Base-by-base conservation (phyloP, 1,140 invertebrate species). In the Caenorhabditis inopinata region DNA sequence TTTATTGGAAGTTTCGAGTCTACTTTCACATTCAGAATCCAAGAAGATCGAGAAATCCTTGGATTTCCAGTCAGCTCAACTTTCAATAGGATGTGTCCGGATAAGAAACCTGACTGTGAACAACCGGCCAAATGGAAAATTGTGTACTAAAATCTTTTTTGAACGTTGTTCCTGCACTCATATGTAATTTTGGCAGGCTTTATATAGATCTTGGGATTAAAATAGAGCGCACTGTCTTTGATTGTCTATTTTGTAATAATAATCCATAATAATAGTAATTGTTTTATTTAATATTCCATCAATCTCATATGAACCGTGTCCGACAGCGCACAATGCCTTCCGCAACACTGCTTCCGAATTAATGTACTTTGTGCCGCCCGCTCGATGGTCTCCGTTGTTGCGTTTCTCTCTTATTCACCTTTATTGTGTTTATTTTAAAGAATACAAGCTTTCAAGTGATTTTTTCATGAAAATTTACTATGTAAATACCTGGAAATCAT, bases 11-110 rank as follows among this genome's bases (percentile, higher is more conserved):
- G 94, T 0, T 91, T 93, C 87, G 94, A 95, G 87, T 98, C 96
- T 82, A 98, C 96, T 27, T 98, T 97, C 90, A 94, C 95, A 14
- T 96, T 94, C 88, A 91, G 96, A 74, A 98, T 98, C 82, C 95
- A 97, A 91, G 96, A 98, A 89, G 96, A 98, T 88, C 91, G 96
- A 51, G 96, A 98, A 90, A 96, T 98, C 81, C 88, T 97, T 21
- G 94, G 95, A 6, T 96, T 96, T 89, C 90, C 91, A 42, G 90
- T 91, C 79, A 87, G 92, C 45, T 93, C 92, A 16, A 98, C 96
- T 23, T 98, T 96, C 89, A 97, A 97, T 89, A 90, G 92, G 78
- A 91, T 98, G 16, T 98, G 96, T 89, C 51, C 87, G 27, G 87
- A 87, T 49, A 91, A 91, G 38, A 88, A 91, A 80, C 83, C 89